phyloP scores from a whole-genome alignment of 2,113 vertebrate species.

The Plectropomus leopardus region DNA sequence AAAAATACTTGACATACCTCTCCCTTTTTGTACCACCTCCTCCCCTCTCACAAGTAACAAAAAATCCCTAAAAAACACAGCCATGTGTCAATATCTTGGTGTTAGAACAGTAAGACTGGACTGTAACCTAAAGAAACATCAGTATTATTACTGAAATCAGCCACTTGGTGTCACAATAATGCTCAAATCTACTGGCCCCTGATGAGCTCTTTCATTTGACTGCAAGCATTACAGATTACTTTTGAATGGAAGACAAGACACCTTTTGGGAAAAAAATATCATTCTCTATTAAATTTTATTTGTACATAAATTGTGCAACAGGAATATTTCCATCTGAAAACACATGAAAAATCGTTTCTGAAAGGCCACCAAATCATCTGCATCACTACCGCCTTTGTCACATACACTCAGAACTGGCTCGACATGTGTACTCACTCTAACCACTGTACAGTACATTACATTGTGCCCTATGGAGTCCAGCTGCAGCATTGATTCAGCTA shows the following conservation, averaged over 20 bases:
- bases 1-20: no score
- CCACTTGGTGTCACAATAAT: conserved; percentile 62
- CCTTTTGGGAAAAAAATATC: conserved; percentile 52
- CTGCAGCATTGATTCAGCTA: conserved; percentile 68
- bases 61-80: no score
- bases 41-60: no score
- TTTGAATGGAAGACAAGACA: conserved; percentile 28
- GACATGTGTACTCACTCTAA: conserved; percentile 51
- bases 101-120: conserved; percentile 1
- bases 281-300: conserved; percentile 84
- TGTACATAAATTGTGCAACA: conserved; percentile 84
- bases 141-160: not conserved
- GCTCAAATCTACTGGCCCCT: not conserved
- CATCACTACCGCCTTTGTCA: conserved; percentile 42
- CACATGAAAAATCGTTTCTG: conserved; percentile 65
- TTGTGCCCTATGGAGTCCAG: conserved; percentile 70
- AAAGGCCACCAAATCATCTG: conserved; percentile 72
- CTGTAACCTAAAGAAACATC: no score
- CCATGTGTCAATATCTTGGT: no score
- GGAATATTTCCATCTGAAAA: conserved; percentile 76
- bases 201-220: no score
- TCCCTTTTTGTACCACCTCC: no score
- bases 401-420: conserved; percentile 51
- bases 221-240: not conserved
- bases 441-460: conserved; percentile 65